Base-by-base conservation (phyloP, 2,797 vertebrate genomes). In the Myotis pilosus region DNA sequence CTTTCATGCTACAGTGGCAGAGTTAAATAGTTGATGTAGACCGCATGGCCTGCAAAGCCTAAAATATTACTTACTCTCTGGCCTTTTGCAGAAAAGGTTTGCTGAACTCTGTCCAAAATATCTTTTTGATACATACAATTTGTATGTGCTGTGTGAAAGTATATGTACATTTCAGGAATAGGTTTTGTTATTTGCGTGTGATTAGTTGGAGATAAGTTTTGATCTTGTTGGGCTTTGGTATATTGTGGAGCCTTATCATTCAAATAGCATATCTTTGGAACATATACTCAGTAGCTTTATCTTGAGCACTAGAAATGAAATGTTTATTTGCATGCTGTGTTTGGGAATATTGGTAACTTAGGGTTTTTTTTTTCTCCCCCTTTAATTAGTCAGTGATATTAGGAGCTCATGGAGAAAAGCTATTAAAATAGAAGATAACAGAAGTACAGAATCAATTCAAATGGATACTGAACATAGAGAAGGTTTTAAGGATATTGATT, bases 381-480 rank as follows among this genome's bases (percentile, higher is more conserved):
- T 83, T 89, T 91, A 64, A 96, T 90, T 95, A 98, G 98, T 97
- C 98, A 95, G 96, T 91, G 98, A 98, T 96, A 98, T 98, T 60
- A 97, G 97, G 97, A 98, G 92, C 74, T 98, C 98, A 0, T 98
- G 98, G 98, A 98, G 98, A 96, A 98, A 98, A 97, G 97, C 98
- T 94, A 19, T 98, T 95, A 76, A 97, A 55, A 72, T 47, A 44
- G 97, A 97, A 60, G 94, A 76, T 33, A 91, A 92, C 3, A 57
- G 86, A 89, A 90, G 80, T 10, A 5, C 0, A 72, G 89, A 97
- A 62, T 36, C 66, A 41, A 7, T 72, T 71, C 41, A 95, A 30
- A 0, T 93, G 69, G 87, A 97, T 64, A 16, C 66, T 79, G 60
- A 51, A 47, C 9, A 0, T 17, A 68, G 94, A 92, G 90, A 96